Conservation (phyloP, 2,888 invertebrate species). For the Nemapogon koenigi region DNA sequence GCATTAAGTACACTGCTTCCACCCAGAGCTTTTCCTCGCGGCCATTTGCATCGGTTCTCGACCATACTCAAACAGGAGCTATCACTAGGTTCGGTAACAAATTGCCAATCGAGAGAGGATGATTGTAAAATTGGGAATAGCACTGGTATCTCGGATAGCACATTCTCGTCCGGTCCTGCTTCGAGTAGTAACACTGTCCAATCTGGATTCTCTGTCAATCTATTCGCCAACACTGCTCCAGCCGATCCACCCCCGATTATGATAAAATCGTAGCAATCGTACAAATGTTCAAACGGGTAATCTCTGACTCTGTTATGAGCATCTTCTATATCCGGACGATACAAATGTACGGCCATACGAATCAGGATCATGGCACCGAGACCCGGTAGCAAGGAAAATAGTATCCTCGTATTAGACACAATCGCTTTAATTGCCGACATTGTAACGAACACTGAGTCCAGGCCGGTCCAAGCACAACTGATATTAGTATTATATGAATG, state of each 20-base stretch:
- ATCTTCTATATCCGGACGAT: conserved; percentile 77
- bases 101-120: conserved; percentile 83
- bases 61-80: conserved; percentile 73
- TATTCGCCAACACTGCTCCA: conserved; percentile 79
- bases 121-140: conserved; percentile 75
- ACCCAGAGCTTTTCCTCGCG: conserved; percentile 79
- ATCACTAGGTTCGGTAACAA: conserved; percentile 74
- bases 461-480: conserved; percentile 19
- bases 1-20: conserved; percentile 88
- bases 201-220: conserved; percentile 75
- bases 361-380: conserved; percentile 69
- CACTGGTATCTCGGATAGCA: conserved; percentile 74
- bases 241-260: conserved; percentile 85
- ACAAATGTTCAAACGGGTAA: conserved; percentile 54
- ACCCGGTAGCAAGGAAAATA: conserved; percentile 70
- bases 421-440: conserved; percentile 33
- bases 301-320: conserved; percentile 66
- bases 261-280: conserved; percentile 77
- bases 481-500: conserved; percentile 19
- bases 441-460: too few relatives aligned
- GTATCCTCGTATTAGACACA: conserved; percentile 69
- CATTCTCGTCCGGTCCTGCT: conserved; percentile 78
- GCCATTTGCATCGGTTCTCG: conserved; percentile 73
- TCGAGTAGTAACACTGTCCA: conserved; percentile 81
- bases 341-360: conserved; percentile 67